Conservation (phyloP, 2,797 vertebrate genomes). For the Oceanodroma leucorhoa region DNA sequence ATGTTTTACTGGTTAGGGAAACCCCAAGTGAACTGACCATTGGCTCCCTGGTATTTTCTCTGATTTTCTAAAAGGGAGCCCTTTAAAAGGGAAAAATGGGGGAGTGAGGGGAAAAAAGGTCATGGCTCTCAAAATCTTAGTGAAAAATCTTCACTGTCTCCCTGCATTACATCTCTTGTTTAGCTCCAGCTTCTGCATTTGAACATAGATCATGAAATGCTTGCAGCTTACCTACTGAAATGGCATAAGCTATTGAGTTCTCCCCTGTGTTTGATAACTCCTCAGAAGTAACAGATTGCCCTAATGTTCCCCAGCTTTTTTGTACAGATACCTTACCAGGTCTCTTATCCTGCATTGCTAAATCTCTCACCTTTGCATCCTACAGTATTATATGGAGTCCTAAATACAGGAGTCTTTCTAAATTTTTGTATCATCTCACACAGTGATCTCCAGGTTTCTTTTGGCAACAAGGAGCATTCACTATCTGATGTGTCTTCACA, state of each 20-base stretch:
- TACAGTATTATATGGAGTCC: not conserved
- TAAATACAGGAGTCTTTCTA: not conserved
- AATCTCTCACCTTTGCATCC: not conserved
- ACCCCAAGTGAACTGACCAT: not conserved
- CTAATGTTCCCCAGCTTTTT: not conserved
- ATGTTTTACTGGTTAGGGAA: not conserved
- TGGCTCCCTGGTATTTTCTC: not conserved
- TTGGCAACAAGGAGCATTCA: not conserved
- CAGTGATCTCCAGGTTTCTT: not conserved
- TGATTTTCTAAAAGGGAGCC: not conserved
- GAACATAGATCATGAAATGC: not conserved
- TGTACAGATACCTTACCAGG: not conserved
- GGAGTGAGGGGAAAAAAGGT: not conserved
- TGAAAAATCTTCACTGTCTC: not conserved
- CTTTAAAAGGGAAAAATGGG: not conserved
- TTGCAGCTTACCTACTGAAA: not conserved
- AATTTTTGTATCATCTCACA: not conserved
- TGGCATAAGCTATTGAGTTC: not conserved
- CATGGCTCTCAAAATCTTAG: not conserved
- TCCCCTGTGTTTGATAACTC: not conserved
- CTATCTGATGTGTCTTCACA: not conserved
- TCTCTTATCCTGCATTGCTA: not conserved
- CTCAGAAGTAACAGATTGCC: not conserved
- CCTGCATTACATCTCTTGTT: not conserved
- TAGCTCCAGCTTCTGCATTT: not conserved